A percentile compares a stretch with the other conserved stretches of the same genome.
These are phyloP conservation scores for Eupithecia subumbrata DNA, from an alignment of 2,888 invertebrate genomes.

Conservation along the genomic window DNA sequence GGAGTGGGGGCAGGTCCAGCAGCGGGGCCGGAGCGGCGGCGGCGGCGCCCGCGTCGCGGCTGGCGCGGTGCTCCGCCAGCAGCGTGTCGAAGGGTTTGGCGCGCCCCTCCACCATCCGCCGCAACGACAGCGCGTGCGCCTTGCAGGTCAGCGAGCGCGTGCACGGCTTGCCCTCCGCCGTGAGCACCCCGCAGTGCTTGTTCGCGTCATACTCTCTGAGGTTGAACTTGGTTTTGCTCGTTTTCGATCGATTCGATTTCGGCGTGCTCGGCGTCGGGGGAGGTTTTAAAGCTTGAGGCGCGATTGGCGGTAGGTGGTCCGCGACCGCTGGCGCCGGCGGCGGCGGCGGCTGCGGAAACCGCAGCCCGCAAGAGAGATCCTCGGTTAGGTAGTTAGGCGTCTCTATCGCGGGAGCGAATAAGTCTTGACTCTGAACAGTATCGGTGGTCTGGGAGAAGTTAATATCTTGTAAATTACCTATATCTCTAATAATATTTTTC, in stretches of 20 bases:
- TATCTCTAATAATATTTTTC: conserved; percentile 81
- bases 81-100: conserved; percentile 90
- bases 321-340: conserved; percentile 61
- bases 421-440: conserved; percentile 63
- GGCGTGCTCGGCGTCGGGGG: conserved; percentile 55
- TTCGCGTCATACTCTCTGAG: conserved; percentile 91
- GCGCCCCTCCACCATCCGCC: conserved; percentile 88
- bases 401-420: conserved; percentile 62
- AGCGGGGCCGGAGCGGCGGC: conserved; percentile 48
- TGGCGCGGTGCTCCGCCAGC: conserved; percentile 88
- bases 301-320: conserved; percentile 41
- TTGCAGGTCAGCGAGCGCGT: conserved; percentile 91
- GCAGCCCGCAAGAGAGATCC: conserved; percentile 61
- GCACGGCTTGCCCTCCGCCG: conserved; percentile 89
- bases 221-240: conserved; percentile 75
- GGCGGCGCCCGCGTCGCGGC: conserved; percentile 79
- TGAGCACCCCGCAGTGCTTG: conserved; percentile 91
- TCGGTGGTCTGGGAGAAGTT: conserved; percentile 73
- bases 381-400: conserved; percentile 67
- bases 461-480: conserved; percentile 78
- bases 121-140: conserved; percentile 87
- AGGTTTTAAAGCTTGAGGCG: conserved; percentile 49
- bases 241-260: conserved; percentile 57
- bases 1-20: conserved; percentile 63
- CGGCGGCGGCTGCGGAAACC: conserved; percentile 70